These are phyloP conservation scores for Cisticola juncidis DNA, from an alignment of 2,113 vertebrate genomes.

Conservation along the genomic window DNA sequence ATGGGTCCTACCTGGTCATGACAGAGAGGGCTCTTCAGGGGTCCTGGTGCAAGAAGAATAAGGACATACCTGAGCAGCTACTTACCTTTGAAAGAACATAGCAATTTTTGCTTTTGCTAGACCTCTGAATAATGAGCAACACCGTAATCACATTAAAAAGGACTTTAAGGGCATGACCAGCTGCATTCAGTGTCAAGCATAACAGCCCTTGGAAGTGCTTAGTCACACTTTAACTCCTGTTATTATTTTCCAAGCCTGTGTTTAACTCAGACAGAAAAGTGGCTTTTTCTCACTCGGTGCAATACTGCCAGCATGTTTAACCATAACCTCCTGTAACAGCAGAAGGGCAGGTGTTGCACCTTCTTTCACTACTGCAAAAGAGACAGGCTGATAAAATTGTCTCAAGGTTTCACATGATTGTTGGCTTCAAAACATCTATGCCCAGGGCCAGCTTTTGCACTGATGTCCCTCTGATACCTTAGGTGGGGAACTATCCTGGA, in stretches of 20 bases:
- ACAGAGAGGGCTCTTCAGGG: not conserved
- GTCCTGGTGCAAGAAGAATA: not conserved
- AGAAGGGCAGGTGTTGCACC: not conserved
- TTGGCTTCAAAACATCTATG: not conserved
- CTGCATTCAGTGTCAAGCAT: constrained; percentile 19
- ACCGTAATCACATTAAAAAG: constrained; percentile 41
- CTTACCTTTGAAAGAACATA: not conserved
- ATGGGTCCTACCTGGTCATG: not conserved
- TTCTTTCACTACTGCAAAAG: not conserved
- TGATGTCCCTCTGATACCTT: not conserved
- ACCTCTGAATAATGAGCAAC: constrained; percentile 37
- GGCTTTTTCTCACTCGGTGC: not conserved
- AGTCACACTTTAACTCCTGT: constrained; percentile 43
- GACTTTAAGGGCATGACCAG: constrained; percentile 39
- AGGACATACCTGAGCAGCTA: not conserved
- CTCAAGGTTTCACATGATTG: not conserved
- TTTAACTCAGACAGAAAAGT: constrained; percentile 16
- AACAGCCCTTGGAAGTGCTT: constrained; percentile 32
- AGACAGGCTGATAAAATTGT: not conserved
- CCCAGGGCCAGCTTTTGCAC: not conserved
- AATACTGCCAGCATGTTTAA: not conserved
- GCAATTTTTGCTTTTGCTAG: not conserved
- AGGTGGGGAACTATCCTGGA: not conserved
- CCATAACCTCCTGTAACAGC: not conserved
- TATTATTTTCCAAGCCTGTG: constrained; percentile 32